phyloP scores from a whole-genome alignment of 2,797 vertebrate genomes.

The Anas georgica region DNA sequence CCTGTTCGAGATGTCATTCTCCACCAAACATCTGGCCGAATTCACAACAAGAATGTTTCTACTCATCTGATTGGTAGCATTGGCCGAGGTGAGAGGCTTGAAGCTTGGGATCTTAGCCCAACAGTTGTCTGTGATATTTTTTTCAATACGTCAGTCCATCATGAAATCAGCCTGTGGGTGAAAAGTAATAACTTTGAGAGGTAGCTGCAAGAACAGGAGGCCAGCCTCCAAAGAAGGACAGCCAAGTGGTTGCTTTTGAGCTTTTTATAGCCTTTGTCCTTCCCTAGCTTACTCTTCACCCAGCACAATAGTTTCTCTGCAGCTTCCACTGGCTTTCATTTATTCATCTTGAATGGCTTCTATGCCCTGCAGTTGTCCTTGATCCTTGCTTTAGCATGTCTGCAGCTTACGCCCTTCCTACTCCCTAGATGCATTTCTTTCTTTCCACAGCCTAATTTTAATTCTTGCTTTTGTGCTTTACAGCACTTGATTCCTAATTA shows the following conservation, averaged over 20 bases:
- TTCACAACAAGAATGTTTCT: slow-evolving; percentile 98
- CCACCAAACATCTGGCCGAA: slow-evolving; percentile 92
- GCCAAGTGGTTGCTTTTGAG: background rate
- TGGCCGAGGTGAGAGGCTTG: slow-evolving; percentile 82
- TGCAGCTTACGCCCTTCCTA: background rate
- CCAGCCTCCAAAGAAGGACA: background rate
- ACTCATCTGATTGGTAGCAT: slow-evolving; percentile 97
- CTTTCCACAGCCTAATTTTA: background rate
- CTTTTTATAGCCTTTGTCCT: slow-evolving; percentile 1
- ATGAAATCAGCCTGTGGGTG: background rate
- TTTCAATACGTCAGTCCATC: background rate
- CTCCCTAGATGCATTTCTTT: background rate
- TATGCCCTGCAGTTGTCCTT: background rate
- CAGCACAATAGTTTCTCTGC: background rate
- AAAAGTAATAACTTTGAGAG: background rate
- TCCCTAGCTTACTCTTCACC: background rate
- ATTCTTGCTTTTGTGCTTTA: background rate
- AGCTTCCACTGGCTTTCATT: background rate
- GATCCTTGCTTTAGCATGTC: background rate
- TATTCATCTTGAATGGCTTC: background rate
- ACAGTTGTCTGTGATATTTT: background rate
- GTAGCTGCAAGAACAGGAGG: background rate
- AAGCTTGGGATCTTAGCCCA: background rate
- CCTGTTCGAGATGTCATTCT: slow-evolving; percentile 85
- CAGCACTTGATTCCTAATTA: background rate